Percentiles rank a stretch among this genome's conserved stretches.
These are phyloP conservation scores for Galerucella calmariensis DNA, from an alignment of 2,888 invertebrate genomes.

Conservation along the genomic window DNA sequence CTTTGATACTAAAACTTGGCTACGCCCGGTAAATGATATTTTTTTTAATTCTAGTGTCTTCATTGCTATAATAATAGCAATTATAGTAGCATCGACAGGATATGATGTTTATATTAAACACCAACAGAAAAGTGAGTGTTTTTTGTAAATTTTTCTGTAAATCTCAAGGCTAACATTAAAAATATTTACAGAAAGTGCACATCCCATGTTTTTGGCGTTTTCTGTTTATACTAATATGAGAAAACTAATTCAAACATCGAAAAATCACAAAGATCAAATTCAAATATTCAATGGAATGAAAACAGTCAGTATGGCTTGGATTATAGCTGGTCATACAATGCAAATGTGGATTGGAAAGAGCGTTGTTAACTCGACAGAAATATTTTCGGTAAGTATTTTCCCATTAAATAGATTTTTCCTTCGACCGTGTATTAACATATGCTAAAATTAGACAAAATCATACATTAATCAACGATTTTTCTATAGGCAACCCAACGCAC, in stretches of 20 bases:
- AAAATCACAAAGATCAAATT: slow-evolving; percentile 52
- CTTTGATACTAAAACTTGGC: too few species aligned
- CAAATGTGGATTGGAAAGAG: slow-evolving; percentile 34
- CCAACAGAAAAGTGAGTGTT: slow-evolving; percentile 44
- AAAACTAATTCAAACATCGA: slow-evolving; percentile 51
- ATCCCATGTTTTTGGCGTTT: slow-evolving; percentile 51
- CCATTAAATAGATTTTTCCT: too few species aligned
- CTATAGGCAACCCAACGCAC: too few species aligned
- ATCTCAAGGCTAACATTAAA: not conserved
- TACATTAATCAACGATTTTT: too few species aligned
- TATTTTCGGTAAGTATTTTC: slow-evolving; percentile 29
- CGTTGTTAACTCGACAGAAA: slow-evolving; percentile 29
- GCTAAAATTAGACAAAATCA: too few species aligned
- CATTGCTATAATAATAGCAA: slow-evolving; percentile 32
- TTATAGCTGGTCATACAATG: slow-evolving; percentile 55
- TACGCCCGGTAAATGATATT: too few species aligned
- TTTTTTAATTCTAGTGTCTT: slow-evolving; percentile 1
- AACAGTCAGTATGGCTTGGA: slow-evolving; percentile 57
- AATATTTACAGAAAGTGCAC: slow-evolving; percentile 42
- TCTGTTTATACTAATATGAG: slow-evolving; percentile 52
- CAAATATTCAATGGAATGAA: slow-evolving; percentile 55
- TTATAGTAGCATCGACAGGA: slow-evolving; percentile 43
- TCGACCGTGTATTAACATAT: too few species aligned
- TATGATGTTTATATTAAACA: slow-evolving; percentile 47
- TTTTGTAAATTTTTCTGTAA: too few species aligned